phyloP scores from a whole-genome alignment of 2,888 invertebrate species.

The Adela reaumurella region DNA sequence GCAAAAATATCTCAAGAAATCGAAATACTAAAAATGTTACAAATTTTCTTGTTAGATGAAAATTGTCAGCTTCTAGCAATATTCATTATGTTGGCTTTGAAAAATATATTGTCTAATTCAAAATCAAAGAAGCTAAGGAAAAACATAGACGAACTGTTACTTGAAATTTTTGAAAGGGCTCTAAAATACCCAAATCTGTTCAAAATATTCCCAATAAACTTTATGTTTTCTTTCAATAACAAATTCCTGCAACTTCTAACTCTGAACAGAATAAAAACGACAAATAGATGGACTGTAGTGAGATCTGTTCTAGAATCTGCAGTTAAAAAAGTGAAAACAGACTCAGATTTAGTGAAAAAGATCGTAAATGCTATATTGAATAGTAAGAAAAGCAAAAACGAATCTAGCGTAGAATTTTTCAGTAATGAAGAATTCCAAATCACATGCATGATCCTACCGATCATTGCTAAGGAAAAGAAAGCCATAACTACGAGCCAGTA shows the following conservation, averaged over 20 bases:
- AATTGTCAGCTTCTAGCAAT: conserved; percentile 34
- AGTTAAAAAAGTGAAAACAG: conserved; percentile 35
- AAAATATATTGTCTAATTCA: conserved; percentile 22
- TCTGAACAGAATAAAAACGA: conserved; percentile 28
- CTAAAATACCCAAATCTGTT: conserved; percentile 38
- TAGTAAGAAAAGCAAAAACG: conserved; percentile 20
- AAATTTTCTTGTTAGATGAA: conserved; percentile 37
- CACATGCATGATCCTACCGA: conserved; percentile 33
- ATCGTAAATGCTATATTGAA: conserved; percentile 31
- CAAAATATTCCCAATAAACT: conserved; percentile 32
- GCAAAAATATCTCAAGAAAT: conserved; percentile 21
- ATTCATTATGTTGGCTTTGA: conserved; percentile 32
- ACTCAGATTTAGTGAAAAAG: conserved; percentile 33
- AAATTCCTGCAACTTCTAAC: conserved; percentile 28
- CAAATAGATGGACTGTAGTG: conserved; percentile 27
- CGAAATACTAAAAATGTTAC: conserved; percentile 28
- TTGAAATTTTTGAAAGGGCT: conserved; percentile 36
- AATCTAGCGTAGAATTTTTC: conserved; percentile 27
- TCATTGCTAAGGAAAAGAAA: conserved; percentile 40
- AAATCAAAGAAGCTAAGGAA: conserved; percentile 24
- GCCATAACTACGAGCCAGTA: conserved; percentile 31
- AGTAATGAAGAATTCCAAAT: conserved; percentile 38
- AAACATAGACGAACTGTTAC: conserved; percentile 27
- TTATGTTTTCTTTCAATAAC: conserved; percentile 33
- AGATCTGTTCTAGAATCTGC: conserved; percentile 34